Evolutionary conservation across 1,140 invertebrate genomes (phyloP).

Genomic region (Mycetomoellerius zeteki): DNA sequence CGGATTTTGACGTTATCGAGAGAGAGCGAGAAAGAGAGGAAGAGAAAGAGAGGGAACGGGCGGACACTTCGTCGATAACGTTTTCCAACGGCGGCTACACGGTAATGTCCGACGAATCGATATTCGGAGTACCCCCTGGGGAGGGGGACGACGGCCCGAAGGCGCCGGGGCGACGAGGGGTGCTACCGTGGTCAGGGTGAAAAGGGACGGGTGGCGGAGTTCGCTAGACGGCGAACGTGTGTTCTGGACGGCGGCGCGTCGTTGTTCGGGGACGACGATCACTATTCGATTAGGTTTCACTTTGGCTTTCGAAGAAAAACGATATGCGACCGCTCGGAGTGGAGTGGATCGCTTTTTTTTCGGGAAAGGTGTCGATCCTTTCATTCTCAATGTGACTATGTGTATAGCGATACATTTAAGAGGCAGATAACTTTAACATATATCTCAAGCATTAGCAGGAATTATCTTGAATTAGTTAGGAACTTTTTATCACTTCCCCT

Average conservation of each 20-base stretch:
- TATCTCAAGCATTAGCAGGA: not conserved
- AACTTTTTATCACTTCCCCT: not conserved
- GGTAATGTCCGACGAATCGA: slow-evolving; percentile 75
- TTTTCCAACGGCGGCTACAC: slow-evolving; percentile 70
- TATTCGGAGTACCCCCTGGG: slow-evolving; percentile 63
- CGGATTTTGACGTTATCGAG: slow-evolving; percentile 58
- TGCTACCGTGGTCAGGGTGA: slow-evolving; percentile 64
- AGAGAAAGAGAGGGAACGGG: slow-evolving; percentile 42
- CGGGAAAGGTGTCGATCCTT: slow-evolving; percentile 14
- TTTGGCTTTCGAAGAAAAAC: slow-evolving; percentile 29
- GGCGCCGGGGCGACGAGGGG: slow-evolving; percentile 66
- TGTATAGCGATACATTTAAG: not conserved
- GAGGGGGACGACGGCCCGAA: slow-evolving; percentile 55
- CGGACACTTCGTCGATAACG: slow-evolving; percentile 68
- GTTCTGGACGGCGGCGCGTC: slow-evolving; percentile 67
- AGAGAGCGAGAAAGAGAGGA: not conserved
- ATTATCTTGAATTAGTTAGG: not conserved
- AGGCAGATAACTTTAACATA: not conserved
- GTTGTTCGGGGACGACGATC: slow-evolving; percentile 68
- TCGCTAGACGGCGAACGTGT: slow-evolving; percentile 50
- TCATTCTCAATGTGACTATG: not conserved
- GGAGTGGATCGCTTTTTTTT: slow-evolving; percentile 33
- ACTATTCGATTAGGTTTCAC: slow-evolving; percentile 66
- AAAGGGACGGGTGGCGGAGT: slow-evolving; percentile 46
- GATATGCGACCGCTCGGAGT: slow-evolving; percentile 25